phyloP scores from a whole-genome alignment of 2,888 invertebrate genomes.

The Cheilosia grossa region DNA sequence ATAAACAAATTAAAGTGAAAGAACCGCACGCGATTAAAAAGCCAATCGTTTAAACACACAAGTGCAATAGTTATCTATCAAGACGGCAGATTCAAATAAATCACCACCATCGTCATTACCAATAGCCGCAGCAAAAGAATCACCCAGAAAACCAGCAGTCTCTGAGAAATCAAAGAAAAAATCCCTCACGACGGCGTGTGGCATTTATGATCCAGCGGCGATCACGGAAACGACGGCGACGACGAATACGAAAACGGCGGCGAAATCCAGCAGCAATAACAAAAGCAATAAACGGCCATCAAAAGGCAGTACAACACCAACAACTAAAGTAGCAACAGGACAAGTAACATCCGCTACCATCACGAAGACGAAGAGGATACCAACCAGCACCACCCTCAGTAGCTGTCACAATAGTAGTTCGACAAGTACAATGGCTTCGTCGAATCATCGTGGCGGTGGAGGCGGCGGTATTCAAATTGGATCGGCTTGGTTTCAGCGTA shows the following conservation, averaged over 20 bases:
- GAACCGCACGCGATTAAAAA: neutral
- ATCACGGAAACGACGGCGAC: conserved; percentile 72
- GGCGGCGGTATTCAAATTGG: conserved; percentile 93
- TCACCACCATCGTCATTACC: conserved; percentile 70
- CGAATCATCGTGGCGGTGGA: conserved; percentile 83
- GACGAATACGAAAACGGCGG: conserved; percentile 73
- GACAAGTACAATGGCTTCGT: conserved; percentile 84
- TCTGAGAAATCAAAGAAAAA: conserved; percentile 66
- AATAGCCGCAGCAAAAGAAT: conserved; percentile 40
- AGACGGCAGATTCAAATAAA: conserved; percentile 72
- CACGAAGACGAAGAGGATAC: conserved; percentile 77
- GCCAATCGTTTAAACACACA: conserved; percentile 2
- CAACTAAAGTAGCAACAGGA: conserved; percentile 76
- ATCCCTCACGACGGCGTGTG: conserved; percentile 76
- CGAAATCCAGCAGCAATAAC: conserved; percentile 56
- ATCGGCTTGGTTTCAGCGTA: conserved; percentile 99
- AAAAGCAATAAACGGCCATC: conserved; percentile 72
- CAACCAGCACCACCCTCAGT: conserved; percentile 82
- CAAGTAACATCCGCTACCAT: conserved; percentile 48
- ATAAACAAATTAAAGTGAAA: conserved; percentile 52
- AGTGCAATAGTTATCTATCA: conserved; percentile 38
- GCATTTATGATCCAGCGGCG: conserved; percentile 77
- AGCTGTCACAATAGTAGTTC: conserved; percentile 83
- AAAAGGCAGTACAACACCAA: conserved; percentile 75
- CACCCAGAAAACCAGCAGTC: conserved; percentile 61